These are phyloP conservation scores for Synanceia verrucosa DNA, from an alignment of 2,797 vertebrate species.

Conservation along the genomic window DNA sequence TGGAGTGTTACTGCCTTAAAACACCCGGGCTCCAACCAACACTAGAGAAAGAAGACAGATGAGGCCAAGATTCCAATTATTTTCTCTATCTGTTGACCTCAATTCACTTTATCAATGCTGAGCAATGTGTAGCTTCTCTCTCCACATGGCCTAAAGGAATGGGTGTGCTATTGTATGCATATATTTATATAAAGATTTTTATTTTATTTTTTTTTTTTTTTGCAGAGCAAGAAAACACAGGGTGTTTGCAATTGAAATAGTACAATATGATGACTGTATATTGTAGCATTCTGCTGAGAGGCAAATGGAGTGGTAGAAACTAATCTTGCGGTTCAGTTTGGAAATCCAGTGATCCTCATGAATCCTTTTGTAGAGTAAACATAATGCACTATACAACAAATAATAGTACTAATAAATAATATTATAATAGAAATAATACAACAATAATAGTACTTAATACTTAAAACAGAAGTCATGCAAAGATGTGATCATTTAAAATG, in stretches of 20 bases:
- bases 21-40: slow-evolving; percentile 55
- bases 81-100: slow-evolving; percentile 74
- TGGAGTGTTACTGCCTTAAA: slow-evolving; percentile 67
- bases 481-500: slow-evolving; percentile 13
- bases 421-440: too few species aligned
- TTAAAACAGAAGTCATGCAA: slow-evolving; percentile 1
- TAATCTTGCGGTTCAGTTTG: slow-evolving; percentile 7
- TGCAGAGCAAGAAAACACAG: background rate
- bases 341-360: slow-evolving; percentile 5
- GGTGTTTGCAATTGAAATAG: background rate
- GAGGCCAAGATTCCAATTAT: slow-evolving; percentile 75
- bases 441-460: too few species aligned
- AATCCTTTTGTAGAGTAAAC: background rate
- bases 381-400: background rate
- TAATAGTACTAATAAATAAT: too few species aligned
- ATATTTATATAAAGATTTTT: slow-evolving; percentile 2
- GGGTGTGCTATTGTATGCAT: slow-evolving; percentile 3
- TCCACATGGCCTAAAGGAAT: slow-evolving; percentile 34
- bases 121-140: slow-evolving; percentile 43
- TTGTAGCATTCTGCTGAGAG: background rate
- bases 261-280: background rate
- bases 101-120: slow-evolving; percentile 70
- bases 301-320: background rate
- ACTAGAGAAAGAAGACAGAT: slow-evolving; percentile 60
- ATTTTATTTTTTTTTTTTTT: slow-evolving; percentile 11